Percentiles rank a stretch among this genome's conserved stretches.
These are phyloP conservation scores for Paramormyrops kingsleyae DNA, from an alignment of 2,113 vertebrate genomes.

Conservation along the genomic window DNA sequence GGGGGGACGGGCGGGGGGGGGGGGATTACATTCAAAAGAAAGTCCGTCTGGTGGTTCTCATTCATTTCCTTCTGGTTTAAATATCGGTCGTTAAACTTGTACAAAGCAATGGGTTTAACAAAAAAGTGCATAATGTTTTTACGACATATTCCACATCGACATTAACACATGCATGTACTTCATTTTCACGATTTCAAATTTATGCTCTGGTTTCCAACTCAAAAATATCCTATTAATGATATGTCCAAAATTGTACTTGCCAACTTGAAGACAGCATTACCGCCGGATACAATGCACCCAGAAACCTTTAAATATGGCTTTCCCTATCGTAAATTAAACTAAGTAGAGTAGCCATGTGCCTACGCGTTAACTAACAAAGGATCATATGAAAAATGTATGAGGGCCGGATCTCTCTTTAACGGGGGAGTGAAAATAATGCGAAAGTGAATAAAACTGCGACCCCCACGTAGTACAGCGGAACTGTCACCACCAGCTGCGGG, in stretches of 20 bases:
- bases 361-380: slow-evolving; percentile 42
- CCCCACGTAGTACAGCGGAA: background rate
- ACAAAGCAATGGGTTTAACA: slow-evolving; percentile 17
- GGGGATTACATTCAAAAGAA: slow-evolving; percentile 36
- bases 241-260: background rate
- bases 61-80: background rate
- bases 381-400: slow-evolving; percentile 30
- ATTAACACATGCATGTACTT: background rate
- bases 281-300: background rate
- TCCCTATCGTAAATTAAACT: background rate
- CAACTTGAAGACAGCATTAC: background rate
- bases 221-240: background rate
- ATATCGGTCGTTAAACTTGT: slow-evolving; percentile 16
- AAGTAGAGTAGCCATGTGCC: slow-evolving; percentile 35
- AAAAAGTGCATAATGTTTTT: background rate
- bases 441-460: background rate
- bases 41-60: slow-evolving; percentile 4
- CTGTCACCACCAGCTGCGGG: background rate
- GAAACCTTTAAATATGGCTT: background rate
- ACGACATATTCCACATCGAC: background rate
- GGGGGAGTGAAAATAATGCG: background rate
- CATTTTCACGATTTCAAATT: background rate
- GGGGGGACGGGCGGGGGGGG: background rate
- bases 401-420: background rate
- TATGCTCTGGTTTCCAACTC: background rate